A percentile compares a stretch with the other conserved stretches of the same genome.
Evolutionary conservation across 1,140 invertebrate genomes (phyloP).

Genomic region (Leptinotarsa texana): DNA sequence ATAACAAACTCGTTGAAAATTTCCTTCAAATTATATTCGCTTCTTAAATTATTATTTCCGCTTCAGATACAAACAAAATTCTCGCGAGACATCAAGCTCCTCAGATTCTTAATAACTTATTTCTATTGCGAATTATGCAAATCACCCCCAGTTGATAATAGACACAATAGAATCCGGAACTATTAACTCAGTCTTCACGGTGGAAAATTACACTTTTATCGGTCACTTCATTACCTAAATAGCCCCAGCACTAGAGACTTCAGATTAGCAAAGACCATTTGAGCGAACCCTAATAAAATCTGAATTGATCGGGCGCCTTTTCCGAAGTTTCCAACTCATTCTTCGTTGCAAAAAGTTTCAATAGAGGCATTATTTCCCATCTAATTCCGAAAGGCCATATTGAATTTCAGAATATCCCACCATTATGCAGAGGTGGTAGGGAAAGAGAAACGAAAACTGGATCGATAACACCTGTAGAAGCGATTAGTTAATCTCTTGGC

Average conservation of each 20-base stretch:
- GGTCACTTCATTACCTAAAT: constrained; percentile 1
- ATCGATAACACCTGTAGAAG: constrained; percentile 50
- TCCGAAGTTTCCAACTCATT: constrained; percentile 5
- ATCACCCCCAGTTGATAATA: neutral
- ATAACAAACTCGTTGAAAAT: no score
- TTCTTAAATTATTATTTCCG: no score
- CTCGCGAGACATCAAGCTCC: no score
- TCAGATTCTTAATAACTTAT: neutral
- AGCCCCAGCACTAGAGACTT: constrained; percentile 1
- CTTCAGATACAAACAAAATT: no score
- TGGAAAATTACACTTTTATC: constrained; percentile 4
- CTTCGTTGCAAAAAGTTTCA: constrained; percentile 11
- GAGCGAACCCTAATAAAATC: constrained; percentile 14
- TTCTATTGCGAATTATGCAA: neutral
- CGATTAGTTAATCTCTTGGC: constrained; percentile 46
- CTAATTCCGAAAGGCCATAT: constrained; percentile 12
- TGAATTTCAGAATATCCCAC: constrained; percentile 8
- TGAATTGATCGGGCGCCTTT: constrained; percentile 9
- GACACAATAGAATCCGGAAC: neutral
- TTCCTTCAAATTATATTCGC: no score
- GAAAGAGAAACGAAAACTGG: constrained; percentile 42
- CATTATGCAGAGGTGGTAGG: neutral
- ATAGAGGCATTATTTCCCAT: constrained; percentile 15
- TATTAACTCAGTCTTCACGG: neutral
- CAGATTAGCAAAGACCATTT: constrained; percentile 8